Conservation (phyloP, 2,113 vertebrate genomes). For the Leptodactylus fuscus region DNA sequence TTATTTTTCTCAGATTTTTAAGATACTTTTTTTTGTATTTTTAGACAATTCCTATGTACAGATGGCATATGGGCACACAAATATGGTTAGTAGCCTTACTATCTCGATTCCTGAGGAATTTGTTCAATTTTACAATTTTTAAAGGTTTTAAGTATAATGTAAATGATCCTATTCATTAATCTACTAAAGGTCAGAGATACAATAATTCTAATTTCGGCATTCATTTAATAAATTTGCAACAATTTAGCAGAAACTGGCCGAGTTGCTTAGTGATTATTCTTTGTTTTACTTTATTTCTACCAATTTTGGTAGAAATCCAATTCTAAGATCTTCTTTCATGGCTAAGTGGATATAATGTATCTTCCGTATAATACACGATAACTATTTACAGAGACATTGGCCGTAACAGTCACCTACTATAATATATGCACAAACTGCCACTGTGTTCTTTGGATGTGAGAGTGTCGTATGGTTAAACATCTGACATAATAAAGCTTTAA, state of each 20-base stretch:
- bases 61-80: constrained; percentile 71
- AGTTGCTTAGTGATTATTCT: not conserved
- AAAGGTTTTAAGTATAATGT: constrained; percentile 13
- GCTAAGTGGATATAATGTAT: constrained; percentile 1
- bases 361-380: constrained; percentile 40
- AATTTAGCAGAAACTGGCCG: not conserved
- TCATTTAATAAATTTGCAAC: not conserved
- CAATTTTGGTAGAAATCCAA: constrained; percentile 12
- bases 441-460: constrained; percentile 58
- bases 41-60: constrained; percentile 77
- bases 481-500: constrained; percentile 83
- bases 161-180: not conserved
- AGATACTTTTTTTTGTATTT: constrained; percentile 69
- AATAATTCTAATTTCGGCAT: not conserved
- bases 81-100: constrained; percentile 38
- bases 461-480: constrained; percentile 81
- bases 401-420: constrained; percentile 56
- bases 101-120: constrained; percentile 58
- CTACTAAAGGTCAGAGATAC: not conserved
- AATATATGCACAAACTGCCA: constrained; percentile 51
- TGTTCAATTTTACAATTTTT: not conserved
- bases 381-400: constrained; percentile 55
- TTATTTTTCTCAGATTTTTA: constrained; percentile 58
- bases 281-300: constrained; percentile 9
- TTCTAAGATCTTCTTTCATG: not conserved